Percentiles rank a stretch among this genome's conserved stretches.
Conservation (phyloP, 1,140 invertebrate genomes). For the Ceratina calcarata region DNA sequence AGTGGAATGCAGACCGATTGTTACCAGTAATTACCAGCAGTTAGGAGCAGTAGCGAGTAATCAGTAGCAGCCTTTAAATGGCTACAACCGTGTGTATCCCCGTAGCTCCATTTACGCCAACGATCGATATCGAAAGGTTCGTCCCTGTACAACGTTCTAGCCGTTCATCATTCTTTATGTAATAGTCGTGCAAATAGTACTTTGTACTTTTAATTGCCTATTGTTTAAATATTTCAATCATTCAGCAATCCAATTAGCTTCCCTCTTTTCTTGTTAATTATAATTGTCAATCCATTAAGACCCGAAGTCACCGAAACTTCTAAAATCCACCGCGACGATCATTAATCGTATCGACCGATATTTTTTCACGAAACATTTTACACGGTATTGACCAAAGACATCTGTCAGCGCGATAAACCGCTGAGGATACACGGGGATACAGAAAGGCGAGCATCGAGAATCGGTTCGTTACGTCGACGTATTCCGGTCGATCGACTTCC, state of each 20-base stretch:
- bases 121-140: slow-evolving; percentile 15
- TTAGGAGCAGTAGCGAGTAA: slow-evolving; percentile 18
- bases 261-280: too few relatives aligned
- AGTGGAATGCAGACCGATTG: slow-evolving; percentile 4
- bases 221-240: too few relatives aligned
- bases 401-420: slow-evolving; percentile 29
- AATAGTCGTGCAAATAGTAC: too few relatives aligned
- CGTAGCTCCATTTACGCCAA: neutral
- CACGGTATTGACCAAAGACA: slow-evolving; percentile 14
- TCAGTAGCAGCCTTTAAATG: slow-evolving; percentile 20
- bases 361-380: neutral
- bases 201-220: too few relatives aligned
- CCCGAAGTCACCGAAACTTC: neutral
- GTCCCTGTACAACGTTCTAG: neutral
- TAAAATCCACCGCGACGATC: too few relatives aligned
- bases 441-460: slow-evolving; percentile 4
- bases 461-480: slow-evolving; percentile 48
- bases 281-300: neutral
- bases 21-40: slow-evolving; percentile 25
- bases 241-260: too few relatives aligned
- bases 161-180: too few relatives aligned
- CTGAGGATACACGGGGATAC: neutral
- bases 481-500: slow-evolving; percentile 55
- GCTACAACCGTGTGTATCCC: slow-evolving; percentile 10
- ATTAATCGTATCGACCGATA: neutral